Base-by-base conservation (phyloP, 2,888 invertebrate species). In the Mythimna albipuncta region DNA sequence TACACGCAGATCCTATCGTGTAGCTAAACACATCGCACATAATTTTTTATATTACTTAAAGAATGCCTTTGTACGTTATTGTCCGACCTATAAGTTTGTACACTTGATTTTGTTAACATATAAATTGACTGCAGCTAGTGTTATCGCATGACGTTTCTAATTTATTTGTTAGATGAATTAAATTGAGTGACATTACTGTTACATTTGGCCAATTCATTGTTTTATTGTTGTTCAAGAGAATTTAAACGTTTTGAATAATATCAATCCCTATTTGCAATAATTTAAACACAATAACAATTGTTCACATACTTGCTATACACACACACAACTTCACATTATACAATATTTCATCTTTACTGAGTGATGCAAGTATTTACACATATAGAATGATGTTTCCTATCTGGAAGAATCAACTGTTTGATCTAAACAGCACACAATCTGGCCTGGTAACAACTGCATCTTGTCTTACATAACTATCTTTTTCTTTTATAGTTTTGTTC, bases 151-250 rank as follows among this genome's bases (percentile, higher is more conserved):
- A 66, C 79, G 73, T 64, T 70, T 68, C 79, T 70, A 35, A 72
- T 76, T 72, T 68, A 66, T 79, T 71, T 76, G 63, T 79, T 79
- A 69, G 62, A 79, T 64, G 50, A 69, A 79, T 73, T 79, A 83
- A 79, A 82, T 61, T 75, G 68, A 76, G 83, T 83, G 82, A 81
- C 75, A 82, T 71, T 68, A 75, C 72, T 76, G 79, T 79, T 79
- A 79, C 72, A 79, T 82, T 72, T 82, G 70, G 79, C 68, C 72
- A 72, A 69, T 69, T 72, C 63, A 72, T 82, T 76, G 79, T 79
- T 79, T 79, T 81, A 76, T 82, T 75, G 75, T 82, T 71, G 74
- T 81, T 67, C 58, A 69, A 75, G 64, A 64, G 63, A 71, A 78
- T 69, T 70, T 32, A 68, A 74, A 41, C 68, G 69, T 64, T 81